These are phyloP conservation scores for Ctenicera cuprea DNA, from an alignment of 2,888 invertebrate genomes.

Conservation along the genomic window DNA sequence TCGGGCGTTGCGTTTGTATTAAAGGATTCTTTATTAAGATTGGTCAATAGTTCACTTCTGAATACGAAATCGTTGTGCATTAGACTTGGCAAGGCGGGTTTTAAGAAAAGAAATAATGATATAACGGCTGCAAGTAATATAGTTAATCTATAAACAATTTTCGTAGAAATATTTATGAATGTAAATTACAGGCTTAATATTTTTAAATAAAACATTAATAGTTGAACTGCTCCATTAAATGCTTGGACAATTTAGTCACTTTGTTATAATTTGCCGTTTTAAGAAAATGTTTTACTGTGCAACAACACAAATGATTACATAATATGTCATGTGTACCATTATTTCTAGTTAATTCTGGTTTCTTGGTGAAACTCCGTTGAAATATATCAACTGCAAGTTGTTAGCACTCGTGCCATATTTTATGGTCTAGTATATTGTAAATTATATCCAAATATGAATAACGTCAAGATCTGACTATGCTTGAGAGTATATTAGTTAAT, in stretches of 20 bases:
- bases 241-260: no score
- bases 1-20: slow-evolving; percentile 42
- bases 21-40: slow-evolving; percentile 45
- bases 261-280: no score
- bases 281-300: background rate
- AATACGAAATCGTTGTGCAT: slow-evolving; percentile 18
- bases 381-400: slow-evolving; percentile 18
- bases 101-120: slow-evolving; percentile 3
- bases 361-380: slow-evolving; percentile 7
- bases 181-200: no score
- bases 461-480: slow-evolving; percentile 10
- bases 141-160: no score
- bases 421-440: slow-evolving; percentile 21
- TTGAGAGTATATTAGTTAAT: slow-evolving; percentile 1
- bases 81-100: background rate
- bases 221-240: no score
- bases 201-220: no score
- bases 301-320: background rate
- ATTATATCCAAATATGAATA: slow-evolving; percentile 18
- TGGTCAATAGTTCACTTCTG: slow-evolving; percentile 43
- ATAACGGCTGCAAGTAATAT: background rate
- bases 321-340: background rate
- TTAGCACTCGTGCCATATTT: slow-evolving; percentile 16
- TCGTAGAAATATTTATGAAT: no score
- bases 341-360: background rate